phyloP scores from a whole-genome alignment of 2,888 invertebrate genomes.

The Xylota segnis region DNA sequence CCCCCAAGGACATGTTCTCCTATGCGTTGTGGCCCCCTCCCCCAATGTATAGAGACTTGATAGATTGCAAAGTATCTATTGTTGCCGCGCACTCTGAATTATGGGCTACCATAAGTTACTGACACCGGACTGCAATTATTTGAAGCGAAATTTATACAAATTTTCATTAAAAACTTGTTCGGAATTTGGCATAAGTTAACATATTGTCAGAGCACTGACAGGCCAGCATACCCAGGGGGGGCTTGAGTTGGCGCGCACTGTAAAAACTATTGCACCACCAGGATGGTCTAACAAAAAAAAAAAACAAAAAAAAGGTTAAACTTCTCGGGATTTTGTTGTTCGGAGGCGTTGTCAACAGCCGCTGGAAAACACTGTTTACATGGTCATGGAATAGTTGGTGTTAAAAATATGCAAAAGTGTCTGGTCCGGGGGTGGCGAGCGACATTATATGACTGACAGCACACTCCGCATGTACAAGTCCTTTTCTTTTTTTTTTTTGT shows the following conservation, averaged over 20 bases:
- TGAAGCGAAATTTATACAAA: conserved; percentile 42
- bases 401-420: conserved; percentile 37
- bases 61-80: conserved; percentile 28
- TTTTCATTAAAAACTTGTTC: conserved; percentile 54
- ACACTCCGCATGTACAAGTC: conserved; percentile 19
- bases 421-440: neutral
- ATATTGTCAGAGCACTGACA: conserved; percentile 32
- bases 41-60: neutral
- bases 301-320: conserved; percentile 37
- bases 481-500: neutral
- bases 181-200: conserved; percentile 41
- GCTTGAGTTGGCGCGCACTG: conserved; percentile 13
- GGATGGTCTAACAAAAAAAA: too few species aligned
- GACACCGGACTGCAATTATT: conserved; percentile 28
- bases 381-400: neutral
- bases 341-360: conserved; percentile 55
- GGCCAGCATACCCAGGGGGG: conserved; percentile 18
- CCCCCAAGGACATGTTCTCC: neutral
- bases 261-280: conserved; percentile 42
- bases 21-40: neutral
- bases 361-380: conserved; percentile 49
- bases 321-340: conserved; percentile 40
- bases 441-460: conserved; percentile 24
- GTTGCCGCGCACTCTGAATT: conserved; percentile 10
- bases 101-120: neutral